phyloP scores from a whole-genome alignment of 2,113 vertebrate species.

The Tupaia chinensis region DNA sequence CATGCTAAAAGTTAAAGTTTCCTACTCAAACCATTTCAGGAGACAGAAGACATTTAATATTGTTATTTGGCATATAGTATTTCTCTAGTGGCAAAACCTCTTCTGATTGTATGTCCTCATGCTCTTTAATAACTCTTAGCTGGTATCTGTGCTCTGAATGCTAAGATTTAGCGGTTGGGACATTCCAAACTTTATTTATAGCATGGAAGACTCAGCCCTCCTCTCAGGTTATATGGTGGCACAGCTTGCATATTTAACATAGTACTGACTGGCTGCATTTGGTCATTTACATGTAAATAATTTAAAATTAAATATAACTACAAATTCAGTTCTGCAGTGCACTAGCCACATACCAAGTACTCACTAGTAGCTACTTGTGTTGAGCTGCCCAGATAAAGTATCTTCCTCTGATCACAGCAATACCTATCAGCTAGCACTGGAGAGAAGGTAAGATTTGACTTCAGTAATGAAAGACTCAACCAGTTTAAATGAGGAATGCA shows the following conservation, averaged over 20 bases:
- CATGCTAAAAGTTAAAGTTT: neutral
- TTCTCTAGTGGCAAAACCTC: neutral
- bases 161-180: neutral
- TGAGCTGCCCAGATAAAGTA: neutral
- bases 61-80: neutral
- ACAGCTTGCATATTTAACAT: neutral
- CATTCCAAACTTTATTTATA: neutral
- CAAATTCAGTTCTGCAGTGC: neutral
- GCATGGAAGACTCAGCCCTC: neutral
- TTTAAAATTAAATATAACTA: neutral
- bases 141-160: neutral
- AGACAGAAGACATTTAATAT: neutral
- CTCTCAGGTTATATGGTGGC: neutral
- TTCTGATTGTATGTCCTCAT: neutral
- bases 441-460: neutral
- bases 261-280: neutral
- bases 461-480: neutral
- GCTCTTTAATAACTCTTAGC: neutral
- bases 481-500: neutral
- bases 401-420: neutral
- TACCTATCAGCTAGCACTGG: neutral
- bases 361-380: neutral
- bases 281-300: neutral
- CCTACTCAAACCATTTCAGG: neutral
- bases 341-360: neutral